Evolutionary conservation across 1,140 invertebrate species (phyloP).

Genomic region (Adoxophyes honmai): DNA sequence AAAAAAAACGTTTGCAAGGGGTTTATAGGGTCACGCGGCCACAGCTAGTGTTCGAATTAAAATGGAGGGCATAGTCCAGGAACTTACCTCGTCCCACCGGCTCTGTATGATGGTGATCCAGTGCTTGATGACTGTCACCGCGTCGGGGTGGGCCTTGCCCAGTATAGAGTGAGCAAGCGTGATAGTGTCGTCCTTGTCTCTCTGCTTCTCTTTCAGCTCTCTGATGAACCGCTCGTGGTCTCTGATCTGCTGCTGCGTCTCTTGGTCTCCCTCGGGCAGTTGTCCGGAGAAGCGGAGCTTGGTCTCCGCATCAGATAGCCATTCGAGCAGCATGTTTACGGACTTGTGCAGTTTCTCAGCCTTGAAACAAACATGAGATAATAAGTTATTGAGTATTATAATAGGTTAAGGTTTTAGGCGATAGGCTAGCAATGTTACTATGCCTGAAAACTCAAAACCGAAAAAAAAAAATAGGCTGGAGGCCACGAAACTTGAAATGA

Average conservation of each 20-base stretch:
- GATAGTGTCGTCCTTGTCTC: conserved; percentile 92
- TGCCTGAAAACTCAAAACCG: no score
- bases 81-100: conserved; percentile 93
- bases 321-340: conserved; percentile 95
- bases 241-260: conserved; percentile 86
- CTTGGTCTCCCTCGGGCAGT: conserved; percentile 93
- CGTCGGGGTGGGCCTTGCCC: conserved; percentile 95
- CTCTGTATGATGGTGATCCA: conserved; percentile 98
- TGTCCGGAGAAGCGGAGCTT: conserved; percentile 92
- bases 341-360: conserved; percentile 96
- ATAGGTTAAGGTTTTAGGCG: neutral
- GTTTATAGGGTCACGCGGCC: no score
- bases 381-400: no score
- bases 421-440: no score
- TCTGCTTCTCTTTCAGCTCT: conserved; percentile 90
- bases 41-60: no score
- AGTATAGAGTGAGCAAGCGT: conserved; percentile 92
- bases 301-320: conserved; percentile 97
- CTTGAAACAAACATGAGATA: no score
- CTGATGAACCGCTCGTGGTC: conserved; percentile 93
- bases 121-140: conserved; percentile 95
- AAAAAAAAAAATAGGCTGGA: no score
- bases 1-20: no score
- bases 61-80: no score
- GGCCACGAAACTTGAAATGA: no score